Percentiles rank a stretch among this genome's conserved stretches.
Evolutionary conservation across 1,140 invertebrate genomes (phyloP).

Genomic region (Microplitis demolitor): DNA sequence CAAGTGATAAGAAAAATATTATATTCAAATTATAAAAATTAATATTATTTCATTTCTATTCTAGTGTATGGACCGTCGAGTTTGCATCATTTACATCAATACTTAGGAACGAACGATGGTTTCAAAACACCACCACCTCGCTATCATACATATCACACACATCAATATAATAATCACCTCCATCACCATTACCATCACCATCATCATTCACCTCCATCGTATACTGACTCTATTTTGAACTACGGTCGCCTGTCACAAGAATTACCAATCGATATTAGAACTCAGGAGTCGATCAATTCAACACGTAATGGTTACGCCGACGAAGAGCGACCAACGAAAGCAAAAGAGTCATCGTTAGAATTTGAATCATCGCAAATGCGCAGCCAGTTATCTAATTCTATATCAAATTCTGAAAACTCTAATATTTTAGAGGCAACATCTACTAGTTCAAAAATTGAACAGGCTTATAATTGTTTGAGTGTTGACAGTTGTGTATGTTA

Average conservation of each 20-base stretch:
- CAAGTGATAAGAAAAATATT: too few species aligned
- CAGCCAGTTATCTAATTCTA: constrained; percentile 37
- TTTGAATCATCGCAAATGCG: constrained; percentile 41
- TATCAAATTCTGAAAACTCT: constrained; percentile 36
- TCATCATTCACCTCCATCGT: constrained; percentile 40
- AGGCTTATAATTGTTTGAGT: constrained; percentile 51
- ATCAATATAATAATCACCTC: constrained; percentile 44
- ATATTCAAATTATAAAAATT: constrained; percentile 8
- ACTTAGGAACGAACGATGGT: constrained; percentile 53
- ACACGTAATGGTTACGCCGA: constrained; percentile 26
- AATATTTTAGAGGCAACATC: constrained; percentile 39
- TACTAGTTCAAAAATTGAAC: constrained; percentile 51
- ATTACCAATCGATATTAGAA: constrained; percentile 40
- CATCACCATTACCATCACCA: constrained; percentile 43
- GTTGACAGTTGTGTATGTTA: constrained; percentile 55
- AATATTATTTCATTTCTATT: background rate
- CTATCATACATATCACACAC: constrained; percentile 46
- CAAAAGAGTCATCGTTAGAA: constrained; percentile 30
- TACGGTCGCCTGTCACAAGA: constrained; percentile 53
- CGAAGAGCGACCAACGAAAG: constrained; percentile 40
- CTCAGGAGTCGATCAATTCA: constrained; percentile 36
- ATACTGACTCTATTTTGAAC: constrained; percentile 53
- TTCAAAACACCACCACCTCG: constrained; percentile 49
- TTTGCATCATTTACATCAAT: constrained; percentile 55
- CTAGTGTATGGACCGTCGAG: constrained; percentile 52